Base-by-base conservation (phyloP, 2,888 invertebrate species). In the Charanyca ferruginea region DNA sequence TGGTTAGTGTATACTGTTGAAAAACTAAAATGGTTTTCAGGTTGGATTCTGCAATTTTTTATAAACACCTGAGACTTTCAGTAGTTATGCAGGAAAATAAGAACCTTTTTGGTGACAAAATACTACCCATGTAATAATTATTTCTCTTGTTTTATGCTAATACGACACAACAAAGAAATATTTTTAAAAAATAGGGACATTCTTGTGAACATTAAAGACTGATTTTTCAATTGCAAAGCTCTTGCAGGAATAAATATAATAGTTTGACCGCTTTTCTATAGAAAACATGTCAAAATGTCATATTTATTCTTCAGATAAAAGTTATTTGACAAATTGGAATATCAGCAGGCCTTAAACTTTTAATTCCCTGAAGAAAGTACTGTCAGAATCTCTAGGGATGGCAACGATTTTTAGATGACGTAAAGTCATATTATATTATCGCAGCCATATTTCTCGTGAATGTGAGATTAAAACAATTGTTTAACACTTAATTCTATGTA, bases 401-500 rank as follows among this genome's bases (percentile, higher is more conserved):
- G 6, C 22, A 16, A 16, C 28, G 9, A 20, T 59, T 60, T 41
- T 38, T 5, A 28, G 38, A 8, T 1, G 0, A 18, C 18, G 4
- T 23, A 25, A 71, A 23, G 13, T 58, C 0, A 11, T 32, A n/a
- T 20, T 64, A 18, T 58, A 63, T 38, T 67, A 69, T 81, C 72
- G 67, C 61, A 77, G 66, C 48, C 66, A 71, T 68, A 79, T 42
- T 44, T 61, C 66, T 35, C 52, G 54, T 47, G 3, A 48, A 47
- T 57, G 16, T 72, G 73, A 68, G 75, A 49, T 58, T 70, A 53
- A 68, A 81, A 69, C 63, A 79, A 71, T 72, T 62, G n/a, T 71
- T 67, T 83, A 87, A 87, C 87, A 84, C 88, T 87, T 87, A 87
- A 6, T 55, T 54, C 84, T 86, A 87, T 32, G 71, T 83, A 79